Evolutionary conservation across 2,797 vertebrate species (phyloP), one percentile per base, ranked within the genome.

Genomic region (Microchirus variegatus): DNA sequence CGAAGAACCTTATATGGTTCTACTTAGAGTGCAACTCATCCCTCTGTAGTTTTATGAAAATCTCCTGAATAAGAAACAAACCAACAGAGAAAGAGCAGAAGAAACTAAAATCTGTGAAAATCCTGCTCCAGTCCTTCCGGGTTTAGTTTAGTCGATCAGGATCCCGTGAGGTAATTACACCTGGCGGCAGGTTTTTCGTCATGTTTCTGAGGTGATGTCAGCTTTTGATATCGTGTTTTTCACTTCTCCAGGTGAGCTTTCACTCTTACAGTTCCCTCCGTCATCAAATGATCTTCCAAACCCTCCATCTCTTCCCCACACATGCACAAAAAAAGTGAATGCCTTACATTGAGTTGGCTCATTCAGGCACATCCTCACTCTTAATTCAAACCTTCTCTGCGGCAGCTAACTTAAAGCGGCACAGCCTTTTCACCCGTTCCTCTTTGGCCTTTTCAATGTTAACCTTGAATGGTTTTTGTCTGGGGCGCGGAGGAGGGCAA

Each of bases 401-500:
- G 3, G 22, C 22, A 81, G 84, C 75, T n/a, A n/a, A n/a, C n/a
- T 80, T 74, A 46, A 16, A 81, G 82, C 61, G 8, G 68, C 72
- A 19, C 72, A 19, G 51, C 67, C 73, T 79, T 75, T 81, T 82
- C 70, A 65, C 70, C 53, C 16, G 40, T 61, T 79, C 70, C 83
- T 86, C 75, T 87, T 80, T 84, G 70, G 81, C 83, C 87, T 81
- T 83, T 89, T 91, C 81, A 91, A 89, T 87, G 82, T 89, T 90
- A 87, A 92, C 90, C 77, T 78, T 91, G 87, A 93, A 92, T 90
- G 75, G 84, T 81, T 89, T 89, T 90, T 89, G 87, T 90, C 80
- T 85, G 70, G 76, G 73, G 78, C 77, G 82, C 72, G 82, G 80
- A 81, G 81, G 80, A 85, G 79, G 75, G 77, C 81, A 72, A 83